Evolutionary conservation across 2,797 vertebrate species (phyloP).

Genomic region (Spinibarbus caldwelli): DNA sequence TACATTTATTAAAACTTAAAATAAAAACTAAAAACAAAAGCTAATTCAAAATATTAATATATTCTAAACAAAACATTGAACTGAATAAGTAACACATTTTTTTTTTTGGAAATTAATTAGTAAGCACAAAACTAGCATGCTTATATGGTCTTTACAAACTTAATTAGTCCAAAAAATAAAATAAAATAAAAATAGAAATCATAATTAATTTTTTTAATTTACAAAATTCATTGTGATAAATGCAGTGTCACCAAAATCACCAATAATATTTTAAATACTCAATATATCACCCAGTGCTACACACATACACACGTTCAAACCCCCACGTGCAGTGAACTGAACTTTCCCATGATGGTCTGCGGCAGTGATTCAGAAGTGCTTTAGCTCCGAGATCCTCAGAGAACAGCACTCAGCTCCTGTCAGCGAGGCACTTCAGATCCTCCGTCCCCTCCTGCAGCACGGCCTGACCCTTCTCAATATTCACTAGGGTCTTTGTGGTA

Average conservation of each 20-base stretch:
- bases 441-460: background rate
- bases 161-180: background rate
- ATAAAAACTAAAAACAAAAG: too few species aligned
- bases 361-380: background rate
- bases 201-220: background rate
- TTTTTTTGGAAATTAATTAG: background rate
- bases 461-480: slow-evolving; percentile 21
- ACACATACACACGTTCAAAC: background rate
- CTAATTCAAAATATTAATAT: background rate
- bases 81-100: background rate
- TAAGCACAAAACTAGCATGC: background rate
- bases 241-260: background rate
- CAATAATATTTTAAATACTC: background rate
- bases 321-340: background rate
- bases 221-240: background rate
- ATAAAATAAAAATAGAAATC: background rate
- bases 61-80: background rate
- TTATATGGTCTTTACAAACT: background rate
- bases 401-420: slow-evolving; percentile 4
- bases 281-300: background rate
- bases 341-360: background rate
- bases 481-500: slow-evolving; percentile 22
- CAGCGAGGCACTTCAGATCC: background rate
- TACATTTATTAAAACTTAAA: background rate
- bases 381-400: background rate